phyloP scores from a whole-genome alignment of 1,140 invertebrate genomes.

The Bradysia coprophila region DNA sequence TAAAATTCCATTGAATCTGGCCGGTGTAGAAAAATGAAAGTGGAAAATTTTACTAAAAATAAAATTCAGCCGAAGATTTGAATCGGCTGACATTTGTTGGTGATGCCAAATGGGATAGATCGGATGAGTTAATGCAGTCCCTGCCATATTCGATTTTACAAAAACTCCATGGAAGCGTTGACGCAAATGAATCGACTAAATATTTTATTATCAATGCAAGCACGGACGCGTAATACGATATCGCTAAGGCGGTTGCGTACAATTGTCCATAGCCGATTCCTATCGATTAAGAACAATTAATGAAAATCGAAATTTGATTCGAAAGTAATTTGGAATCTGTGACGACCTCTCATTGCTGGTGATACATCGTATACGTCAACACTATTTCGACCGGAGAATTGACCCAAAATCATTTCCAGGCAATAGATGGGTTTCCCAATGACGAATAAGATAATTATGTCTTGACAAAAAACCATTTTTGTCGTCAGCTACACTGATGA shows the following conservation, averaged over 20 bases:
- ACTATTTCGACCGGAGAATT: constrained; percentile 45
- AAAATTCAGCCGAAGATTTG: constrained; percentile 23
- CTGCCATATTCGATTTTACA: constrained; percentile 38
- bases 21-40: too few species aligned
- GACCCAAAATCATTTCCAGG: constrained; percentile 59
- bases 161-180: constrained; percentile 40
- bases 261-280: constrained; percentile 63
- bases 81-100: constrained; percentile 1
- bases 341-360: constrained; percentile 40
- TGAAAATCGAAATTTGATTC: constrained; percentile 43
- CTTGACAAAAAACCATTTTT: too few species aligned
- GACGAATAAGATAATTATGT: constrained; percentile 54
- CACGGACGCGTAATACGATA: constrained; percentile 57
- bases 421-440: constrained; percentile 73
- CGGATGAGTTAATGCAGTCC: constrained; percentile 12
- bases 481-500: too few species aligned
- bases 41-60: constrained; percentile 27
- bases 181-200: constrained; percentile 40
- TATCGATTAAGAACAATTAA: constrained; percentile 59
- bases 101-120: not conserved
- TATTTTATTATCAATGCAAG: constrained; percentile 63
- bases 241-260: constrained; percentile 43
- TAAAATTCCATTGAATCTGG: not conserved
- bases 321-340: constrained; percentile 46
- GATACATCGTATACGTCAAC: constrained; percentile 35